Conservation (phyloP, 2,797 vertebrate genomes). For the Propithecus deckenii region DNA sequence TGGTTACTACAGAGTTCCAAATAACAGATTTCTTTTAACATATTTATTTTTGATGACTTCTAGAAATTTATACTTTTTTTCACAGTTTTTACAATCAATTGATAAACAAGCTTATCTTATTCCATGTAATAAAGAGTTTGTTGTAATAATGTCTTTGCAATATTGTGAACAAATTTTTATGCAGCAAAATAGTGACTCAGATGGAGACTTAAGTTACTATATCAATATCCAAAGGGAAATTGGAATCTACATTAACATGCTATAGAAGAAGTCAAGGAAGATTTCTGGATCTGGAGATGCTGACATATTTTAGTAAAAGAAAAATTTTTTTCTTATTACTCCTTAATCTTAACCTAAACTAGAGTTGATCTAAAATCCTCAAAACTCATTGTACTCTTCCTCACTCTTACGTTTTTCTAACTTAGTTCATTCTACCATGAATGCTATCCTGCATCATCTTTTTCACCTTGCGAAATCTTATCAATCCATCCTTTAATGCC, state of each 20-base stretch:
- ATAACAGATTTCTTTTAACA: constrained; percentile 11
- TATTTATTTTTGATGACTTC: constrained; percentile 30
- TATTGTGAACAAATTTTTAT: background rate
- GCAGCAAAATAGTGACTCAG: background rate
- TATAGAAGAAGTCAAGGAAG: background rate
- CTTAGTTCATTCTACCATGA: background rate
- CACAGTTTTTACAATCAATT: background rate
- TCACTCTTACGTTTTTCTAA: background rate
- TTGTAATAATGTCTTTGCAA: constrained; percentile 28
- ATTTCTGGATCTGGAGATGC: background rate
- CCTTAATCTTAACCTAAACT: background rate
- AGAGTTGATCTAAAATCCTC: constrained; percentile 1
- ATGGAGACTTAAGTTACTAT: background rate
- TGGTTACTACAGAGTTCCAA: background rate
- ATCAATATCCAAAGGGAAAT: background rate
- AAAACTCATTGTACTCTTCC: background rate
- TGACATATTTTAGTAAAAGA: background rate
- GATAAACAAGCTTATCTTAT: background rate
- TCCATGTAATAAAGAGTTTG: background rate
- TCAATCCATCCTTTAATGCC: background rate
- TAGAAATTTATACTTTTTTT: background rate
- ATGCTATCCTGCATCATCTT: background rate
- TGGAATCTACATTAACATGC: background rate
- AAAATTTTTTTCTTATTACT: background rate
- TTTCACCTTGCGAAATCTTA: background rate